A percentile compares a stretch with the other conserved stretches of the same genome.
phyloP scores from a whole-genome alignment of 2,888 invertebrate species.

The Vandiemenella viatica region DNA sequence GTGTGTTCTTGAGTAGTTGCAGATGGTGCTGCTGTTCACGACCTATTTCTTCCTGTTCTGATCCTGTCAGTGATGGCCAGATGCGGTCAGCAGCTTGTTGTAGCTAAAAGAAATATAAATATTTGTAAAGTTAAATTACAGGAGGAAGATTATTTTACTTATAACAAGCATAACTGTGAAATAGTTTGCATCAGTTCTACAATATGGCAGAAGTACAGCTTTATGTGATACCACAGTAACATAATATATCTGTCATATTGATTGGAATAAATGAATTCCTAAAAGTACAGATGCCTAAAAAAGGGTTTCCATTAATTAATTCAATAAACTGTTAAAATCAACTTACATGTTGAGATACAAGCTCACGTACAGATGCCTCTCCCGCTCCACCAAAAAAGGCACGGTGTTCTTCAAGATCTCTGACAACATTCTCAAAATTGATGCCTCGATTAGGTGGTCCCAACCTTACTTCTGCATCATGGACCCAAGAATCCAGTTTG shows the following conservation, averaged over 20 bases:
- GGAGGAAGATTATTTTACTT: too few relatives aligned
- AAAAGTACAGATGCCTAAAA: too few relatives aligned
- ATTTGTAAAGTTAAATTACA: too few relatives aligned
- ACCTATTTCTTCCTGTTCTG: slow-evolving; percentile 71
- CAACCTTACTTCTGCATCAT: slow-evolving; percentile 63
- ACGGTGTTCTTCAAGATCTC: slow-evolving; percentile 65
- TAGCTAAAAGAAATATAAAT: too few relatives aligned
- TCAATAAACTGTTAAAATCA: too few relatives aligned
- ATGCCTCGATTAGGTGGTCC: slow-evolving; percentile 69
- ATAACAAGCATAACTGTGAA: too few relatives aligned
- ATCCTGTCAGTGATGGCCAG: slow-evolving; percentile 66
- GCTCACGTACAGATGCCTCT: slow-evolving; percentile 58
- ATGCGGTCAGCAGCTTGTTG: slow-evolving; percentile 75
- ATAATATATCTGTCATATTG: too few relatives aligned
- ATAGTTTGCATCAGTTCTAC: too few relatives aligned
- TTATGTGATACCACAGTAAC: too few relatives aligned
- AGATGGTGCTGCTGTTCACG: slow-evolving; percentile 68
- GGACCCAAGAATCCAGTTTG: slow-evolving; percentile 68
- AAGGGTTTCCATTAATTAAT: too few relatives aligned
- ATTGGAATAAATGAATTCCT: too few relatives aligned
- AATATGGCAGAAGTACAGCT: too few relatives aligned
- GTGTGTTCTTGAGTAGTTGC: slow-evolving; percentile 63
- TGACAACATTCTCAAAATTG: slow-evolving; percentile 70
- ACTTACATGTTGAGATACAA: slow-evolving; percentile 66
- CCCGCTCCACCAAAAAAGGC: slow-evolving; percentile 26